Evolutionary conservation across 1,140 invertebrate species (phyloP), one percentile per base, ranked within the genome.

Genomic region (Venustaconcha ellipsiformis): DNA sequence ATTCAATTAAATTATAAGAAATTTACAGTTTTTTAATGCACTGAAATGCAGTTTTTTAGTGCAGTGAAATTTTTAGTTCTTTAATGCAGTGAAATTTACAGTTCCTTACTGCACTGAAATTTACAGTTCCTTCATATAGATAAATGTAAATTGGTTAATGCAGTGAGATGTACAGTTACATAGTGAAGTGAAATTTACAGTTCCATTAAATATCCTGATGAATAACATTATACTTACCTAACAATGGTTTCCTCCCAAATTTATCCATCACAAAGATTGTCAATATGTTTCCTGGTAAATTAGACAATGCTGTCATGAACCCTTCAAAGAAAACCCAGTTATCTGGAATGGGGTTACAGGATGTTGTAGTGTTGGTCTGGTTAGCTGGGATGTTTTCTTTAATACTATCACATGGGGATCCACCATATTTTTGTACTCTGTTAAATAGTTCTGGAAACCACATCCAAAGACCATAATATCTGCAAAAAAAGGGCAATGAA

Each of bases 391-490:
- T 57, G 23, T 20, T 65, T 14, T 59, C 68, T 48, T 48, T 48
- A 48, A 48, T 48, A 59, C 67, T 65, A n/a, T 83, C 79, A 81
- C 89, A 90, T 15, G 86, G 80, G 0, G 87, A 88, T 8, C 87
- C 86, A 14, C 88, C 87, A 77, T 90, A 81, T 57, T 90, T 84
- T 71, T 90, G 88, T 26, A 92, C 85, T 57, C 90, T 84, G 76
- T 90, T 88, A 70, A 92, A 90, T 74, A 92, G 86, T 76, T 92
- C 91, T 14, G 92, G 92, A 75, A 92, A 92, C 92, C 92, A 92
- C 76, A 92, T 88, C 72, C 89, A 91, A 65, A 92, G 81, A 0
- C 92, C 92, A 80, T 92, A 92, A 78, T 91, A 92, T 15, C 92
- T 92, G 82, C 58, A 85, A 80, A 64, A n/a, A 56, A 72, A 20